Percentiles rank a stretch among this genome's conserved stretches.
Evolutionary conservation across 2,797 vertebrate species (phyloP).

Genomic region (Emys orbicularis): DNA sequence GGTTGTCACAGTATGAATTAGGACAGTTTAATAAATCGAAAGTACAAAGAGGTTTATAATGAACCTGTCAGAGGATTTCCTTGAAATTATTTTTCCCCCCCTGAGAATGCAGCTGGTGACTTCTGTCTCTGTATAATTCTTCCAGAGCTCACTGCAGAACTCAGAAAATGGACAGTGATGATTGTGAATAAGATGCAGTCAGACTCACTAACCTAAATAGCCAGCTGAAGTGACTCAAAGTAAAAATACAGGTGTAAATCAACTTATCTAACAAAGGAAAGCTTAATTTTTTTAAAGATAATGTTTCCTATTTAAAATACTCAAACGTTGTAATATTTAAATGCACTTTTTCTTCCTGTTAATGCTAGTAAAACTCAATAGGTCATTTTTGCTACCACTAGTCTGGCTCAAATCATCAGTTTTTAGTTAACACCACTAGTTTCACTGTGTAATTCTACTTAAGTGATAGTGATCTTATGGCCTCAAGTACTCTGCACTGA

Average conservation of each 20-base stretch:
- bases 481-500: too few relatives aligned
- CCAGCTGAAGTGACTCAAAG: background rate
- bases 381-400: too few relatives aligned
- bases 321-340: background rate
- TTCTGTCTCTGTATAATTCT: constrained; percentile 61
- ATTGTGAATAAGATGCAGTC: constrained; percentile 25
- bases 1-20: constrained; percentile 54
- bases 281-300: background rate
- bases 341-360: background rate
- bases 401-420: too few relatives aligned
- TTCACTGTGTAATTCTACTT: too few relatives aligned
- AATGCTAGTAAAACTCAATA: too few relatives aligned
- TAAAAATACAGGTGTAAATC: constrained; percentile 22
- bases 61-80: constrained; percentile 66
- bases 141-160: constrained; percentile 13
- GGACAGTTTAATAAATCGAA: constrained; percentile 68
- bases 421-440: too few relatives aligned
- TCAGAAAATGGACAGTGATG: constrained; percentile 48
- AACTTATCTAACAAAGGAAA: constrained; percentile 4
- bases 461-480: too few relatives aligned
- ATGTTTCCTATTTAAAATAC: background rate
- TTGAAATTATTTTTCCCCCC: constrained; percentile 62
- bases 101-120: constrained; percentile 23
- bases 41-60: constrained; percentile 63
- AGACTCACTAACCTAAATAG: background rate